A percentile compares a stretch with the other conserved stretches of the same genome.
phyloP scores from a whole-genome alignment of 2,797 vertebrate genomes.

The Coilia nasus region DNA sequence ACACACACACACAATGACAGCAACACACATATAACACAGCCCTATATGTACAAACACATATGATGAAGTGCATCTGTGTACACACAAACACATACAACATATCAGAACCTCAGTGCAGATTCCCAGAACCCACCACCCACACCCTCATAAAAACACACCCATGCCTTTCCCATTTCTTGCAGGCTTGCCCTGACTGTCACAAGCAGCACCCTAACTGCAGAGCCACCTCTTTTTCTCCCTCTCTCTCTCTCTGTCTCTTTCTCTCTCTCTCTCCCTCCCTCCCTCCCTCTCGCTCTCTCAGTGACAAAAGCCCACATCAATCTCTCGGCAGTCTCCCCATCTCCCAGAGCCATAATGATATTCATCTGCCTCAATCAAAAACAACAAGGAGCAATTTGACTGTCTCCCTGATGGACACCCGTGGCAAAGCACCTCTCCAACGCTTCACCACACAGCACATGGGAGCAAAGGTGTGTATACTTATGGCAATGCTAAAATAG shows the following conservation, averaged over 20 bases:
- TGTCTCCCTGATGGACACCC: constrained; percentile 46
- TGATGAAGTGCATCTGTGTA: too few species aligned
- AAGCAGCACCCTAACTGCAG: constrained; percentile 10
- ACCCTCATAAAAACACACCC: background rate
- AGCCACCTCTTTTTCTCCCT: background rate
- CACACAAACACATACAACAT: too few species aligned
- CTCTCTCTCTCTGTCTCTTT: too few species aligned
- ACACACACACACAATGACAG: background rate
- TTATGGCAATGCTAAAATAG: constrained; percentile 38
- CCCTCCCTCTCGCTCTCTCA: background rate
- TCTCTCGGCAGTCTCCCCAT: constrained; percentile 33
- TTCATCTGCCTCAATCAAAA: constrained; percentile 60
- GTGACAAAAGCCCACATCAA: constrained; percentile 39
- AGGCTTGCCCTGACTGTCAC: background rate
- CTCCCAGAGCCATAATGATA: constrained; percentile 46
- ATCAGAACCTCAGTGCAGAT: background rate
- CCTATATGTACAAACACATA: too few species aligned
- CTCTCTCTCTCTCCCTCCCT: background rate
- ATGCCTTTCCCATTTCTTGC: background rate
- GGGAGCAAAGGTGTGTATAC: constrained; percentile 28
- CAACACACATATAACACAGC: background rate
- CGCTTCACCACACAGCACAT: background rate
- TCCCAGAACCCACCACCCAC: background rate
- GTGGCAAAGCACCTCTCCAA: constrained; percentile 30
- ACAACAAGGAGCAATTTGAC: constrained; percentile 55